Conservation (phyloP, 2,113 vertebrate species). For the Salvelinus alpinus region DNA sequence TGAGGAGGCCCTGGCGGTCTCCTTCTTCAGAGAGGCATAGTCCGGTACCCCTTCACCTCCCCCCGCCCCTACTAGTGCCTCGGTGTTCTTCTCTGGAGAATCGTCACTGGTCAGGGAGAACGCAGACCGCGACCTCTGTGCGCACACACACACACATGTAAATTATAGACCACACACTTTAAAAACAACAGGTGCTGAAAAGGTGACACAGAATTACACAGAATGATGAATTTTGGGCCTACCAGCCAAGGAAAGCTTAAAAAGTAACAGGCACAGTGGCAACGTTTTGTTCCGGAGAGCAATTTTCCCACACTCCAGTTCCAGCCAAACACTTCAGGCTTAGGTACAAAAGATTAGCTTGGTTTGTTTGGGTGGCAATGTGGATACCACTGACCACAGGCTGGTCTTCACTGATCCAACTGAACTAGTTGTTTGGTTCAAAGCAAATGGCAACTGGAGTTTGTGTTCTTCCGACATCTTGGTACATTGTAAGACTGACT, state of each 20-base stretch:
- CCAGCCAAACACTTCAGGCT: not conserved
- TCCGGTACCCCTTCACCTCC: conserved; percentile 48
- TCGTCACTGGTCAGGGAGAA: conserved; percentile 83
- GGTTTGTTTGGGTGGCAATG: too few species aligned
- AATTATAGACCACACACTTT: not conserved
- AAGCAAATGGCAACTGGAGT: too few species aligned
- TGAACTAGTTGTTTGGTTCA: too few species aligned
- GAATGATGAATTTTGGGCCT: too few species aligned
- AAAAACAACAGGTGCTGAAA: not conserved
- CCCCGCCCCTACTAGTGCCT: conserved; percentile 47
- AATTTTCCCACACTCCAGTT: not conserved
- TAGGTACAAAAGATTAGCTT: not conserved
- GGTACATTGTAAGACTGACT: too few species aligned
- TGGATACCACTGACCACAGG: too few species aligned
- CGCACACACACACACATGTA: conserved; percentile 7
- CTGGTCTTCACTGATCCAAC: too few species aligned
- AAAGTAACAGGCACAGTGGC: not conserved
- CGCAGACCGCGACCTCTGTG: conserved; percentile 83
- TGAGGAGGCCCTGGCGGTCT: conserved; percentile 64
- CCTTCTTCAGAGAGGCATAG: conserved; percentile 73
- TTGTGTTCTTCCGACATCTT: too few species aligned
- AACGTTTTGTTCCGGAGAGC: too few species aligned
- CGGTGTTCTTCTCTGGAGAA: conserved; percentile 66
- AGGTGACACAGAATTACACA: not conserved
- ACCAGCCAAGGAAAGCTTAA: too few species aligned